Evolutionary conservation across 2,113 vertebrate species (phyloP), one percentile per base, ranked within the genome.

Genomic region (Myanophis thanlyinensis): DNA sequence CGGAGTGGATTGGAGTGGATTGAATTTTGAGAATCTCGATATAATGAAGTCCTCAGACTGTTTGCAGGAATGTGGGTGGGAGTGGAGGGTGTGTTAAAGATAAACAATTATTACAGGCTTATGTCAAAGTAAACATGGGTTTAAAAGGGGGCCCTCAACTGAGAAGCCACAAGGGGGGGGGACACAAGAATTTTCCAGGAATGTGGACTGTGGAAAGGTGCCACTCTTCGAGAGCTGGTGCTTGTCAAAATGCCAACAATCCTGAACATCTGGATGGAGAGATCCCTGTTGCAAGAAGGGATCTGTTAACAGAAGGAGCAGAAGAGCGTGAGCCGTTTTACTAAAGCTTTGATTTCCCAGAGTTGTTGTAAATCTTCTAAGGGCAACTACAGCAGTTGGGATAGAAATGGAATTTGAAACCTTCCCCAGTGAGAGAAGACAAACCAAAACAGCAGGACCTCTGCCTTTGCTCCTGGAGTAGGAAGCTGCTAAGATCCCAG

Each of bases 121-220:
- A 25, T 85, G 48, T 59, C 23, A 59, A 62, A 46, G 51, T 54
- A 91, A 88, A 49, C 62, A 52, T 88, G 90, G n/a, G 93, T 94
- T 94, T 85, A 53, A 94, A 89, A 1, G 25, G 88, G 88, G 53
- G 88, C 40, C 52, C 92, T 89, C 13, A 59, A 56, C 54, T 10
- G 54, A 59, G 54, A 9, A 56, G 23, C 53, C 88, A 89, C 89
- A 87, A 23, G 93, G 23, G 27, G 62, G 94, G n/a, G n/a, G n/a
- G n/a, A n/a, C n/a, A 51, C n/a, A 30, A 94, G 94, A 93, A 91
- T 91, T 89, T 62, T 53, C 90, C n/a, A 52, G 87, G 93, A 96
- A 95, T 48, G 95, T 0, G 0, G 94, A n/a, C 10, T 6, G 90
- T 7, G 22, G 92, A 93, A 95, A 3, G 27, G 80, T 62, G 22